phyloP scores from a whole-genome alignment of 2,888 invertebrate species.

The Synergus japonicus region DNA sequence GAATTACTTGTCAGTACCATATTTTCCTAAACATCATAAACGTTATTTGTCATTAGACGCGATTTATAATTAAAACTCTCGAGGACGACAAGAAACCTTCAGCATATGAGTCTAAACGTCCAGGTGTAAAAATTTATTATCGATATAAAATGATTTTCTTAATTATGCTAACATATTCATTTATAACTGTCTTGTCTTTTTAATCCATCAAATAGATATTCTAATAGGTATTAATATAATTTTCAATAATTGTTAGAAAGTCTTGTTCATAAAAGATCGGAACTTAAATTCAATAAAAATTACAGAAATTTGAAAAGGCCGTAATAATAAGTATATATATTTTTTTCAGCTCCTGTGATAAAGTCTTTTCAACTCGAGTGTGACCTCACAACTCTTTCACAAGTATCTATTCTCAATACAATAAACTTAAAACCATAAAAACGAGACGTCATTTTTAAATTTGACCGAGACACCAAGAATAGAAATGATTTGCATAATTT shows the following conservation, averaged over 20 bases:
- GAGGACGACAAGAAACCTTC: slow-evolving; percentile 26
- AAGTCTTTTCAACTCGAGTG: slow-evolving; percentile 23
- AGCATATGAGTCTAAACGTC: not conserved
- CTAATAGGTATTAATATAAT: not conserved
- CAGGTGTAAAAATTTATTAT: slow-evolving; percentile 12
- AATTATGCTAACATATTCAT: slow-evolving; percentile 1
- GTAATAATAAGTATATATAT: not conserved
- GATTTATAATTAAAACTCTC: slow-evolving; percentile 19
- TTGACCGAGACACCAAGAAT: not conserved
- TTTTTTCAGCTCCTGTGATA: not conserved
- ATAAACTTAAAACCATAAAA: slow-evolving; percentile 14
- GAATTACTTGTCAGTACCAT: not conserved
- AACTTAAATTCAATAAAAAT: not conserved
- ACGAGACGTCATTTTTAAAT: slow-evolving; percentile 11
- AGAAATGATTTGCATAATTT: not conserved
- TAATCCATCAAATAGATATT: not conserved
- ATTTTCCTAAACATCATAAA: slow-evolving; percentile 31
- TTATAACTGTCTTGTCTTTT: not conserved
- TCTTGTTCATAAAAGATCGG: no score
- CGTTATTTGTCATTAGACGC: slow-evolving; percentile 8
- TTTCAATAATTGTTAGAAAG: not conserved
- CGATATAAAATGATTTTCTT: slow-evolving; percentile 19
- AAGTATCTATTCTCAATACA: not conserved
- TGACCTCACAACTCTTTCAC: not conserved
- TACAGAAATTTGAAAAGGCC: not conserved